phyloP scores from a whole-genome alignment of 1,140 invertebrate genomes.

The Eupristina koningsbergeri region DNA sequence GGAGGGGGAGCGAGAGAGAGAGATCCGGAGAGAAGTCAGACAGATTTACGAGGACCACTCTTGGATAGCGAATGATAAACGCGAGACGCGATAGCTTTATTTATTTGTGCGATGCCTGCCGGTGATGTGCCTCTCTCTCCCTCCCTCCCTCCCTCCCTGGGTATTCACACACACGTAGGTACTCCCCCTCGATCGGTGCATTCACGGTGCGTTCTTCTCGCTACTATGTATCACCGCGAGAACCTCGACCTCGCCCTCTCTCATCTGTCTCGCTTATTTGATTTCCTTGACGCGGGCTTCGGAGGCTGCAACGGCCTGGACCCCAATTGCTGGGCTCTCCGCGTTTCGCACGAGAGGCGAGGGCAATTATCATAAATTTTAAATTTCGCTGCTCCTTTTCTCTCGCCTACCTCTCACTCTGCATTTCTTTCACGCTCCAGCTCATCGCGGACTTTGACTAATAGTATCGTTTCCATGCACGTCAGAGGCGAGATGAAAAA shows the following conservation, averaged over 20 bases:
- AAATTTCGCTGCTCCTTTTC: conserved; percentile 12
- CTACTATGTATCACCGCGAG: conserved; percentile 16
- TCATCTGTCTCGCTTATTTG: conserved; percentile 50
- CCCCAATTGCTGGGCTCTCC: background rate
- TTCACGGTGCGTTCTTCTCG: background rate
- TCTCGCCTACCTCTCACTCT: background rate
- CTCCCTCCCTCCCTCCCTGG: conserved; percentile 33
- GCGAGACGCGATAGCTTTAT: conserved; percentile 73
- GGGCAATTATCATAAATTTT: conserved; percentile 51
- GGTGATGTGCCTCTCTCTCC: conserved; percentile 34
- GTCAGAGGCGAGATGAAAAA: conserved; percentile 27
- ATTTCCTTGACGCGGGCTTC: conserved; percentile 37
- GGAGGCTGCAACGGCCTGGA: conserved; percentile 3
- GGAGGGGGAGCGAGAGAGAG: conserved; percentile 32
- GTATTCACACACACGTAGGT: background rate
- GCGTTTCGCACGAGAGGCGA: conserved; percentile 32
- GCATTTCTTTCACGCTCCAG: background rate
- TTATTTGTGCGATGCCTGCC: conserved; percentile 69
- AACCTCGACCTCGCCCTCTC: conserved; percentile 39
- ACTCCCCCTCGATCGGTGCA: background rate
- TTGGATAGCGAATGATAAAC: conserved; percentile 73
- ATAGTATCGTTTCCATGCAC: conserved; percentile 44
- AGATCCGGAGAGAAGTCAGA: conserved; percentile 55
- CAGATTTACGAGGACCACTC: conserved; percentile 72
- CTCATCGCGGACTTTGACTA: conserved; percentile 29